Base-by-base conservation (phyloP, 2,113 vertebrate species). In the Narcine bancroftii region DNA sequence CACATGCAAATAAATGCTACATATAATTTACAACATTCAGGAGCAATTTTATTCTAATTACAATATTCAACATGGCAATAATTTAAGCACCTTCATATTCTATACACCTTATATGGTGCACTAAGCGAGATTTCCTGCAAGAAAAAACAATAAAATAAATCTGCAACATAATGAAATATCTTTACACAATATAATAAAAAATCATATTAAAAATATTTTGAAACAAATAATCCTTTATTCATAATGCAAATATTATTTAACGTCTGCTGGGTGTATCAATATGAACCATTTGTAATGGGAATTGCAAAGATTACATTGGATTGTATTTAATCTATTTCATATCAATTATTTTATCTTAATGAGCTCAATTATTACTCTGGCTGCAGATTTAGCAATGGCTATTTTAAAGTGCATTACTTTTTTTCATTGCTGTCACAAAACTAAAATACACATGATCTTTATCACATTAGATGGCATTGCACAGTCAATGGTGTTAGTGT, bases 1-100 rank as follows among this genome's bases (percentile, higher is more conserved):
- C 53, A 60, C n/a, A 87, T 87, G 60, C 81, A 63, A 87, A 87
- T 87, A 60, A 60, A 56, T 13, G 60, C 6, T 66, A 65, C 10
- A 89, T 89, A 65, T 66, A 91, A 91, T 91, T 91, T 91, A 91
- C 89, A 91, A 91, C 19, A 10, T 65, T 36, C 87, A 91, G 45
- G 36, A 89, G 66, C 89, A 71, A 91, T 71, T 91, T 69, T 47
- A 45, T 91, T 45, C 9, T 26, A 45, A 42, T 91, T 45, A 45
- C 87, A 89, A 66, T 63, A 91, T 47, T 83, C 63, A 33, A 26
- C 39, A 24, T 17, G 45, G 39, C 65, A 91, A 91, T 71, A 91
- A 39, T 69, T 91, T 69, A 91, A 91, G 24, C 21, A 29, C 39
- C n/a, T 42, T 91, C 42, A 47, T 42, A 33, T 91, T 91, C 39